Conservation (phyloP, 2,113 vertebrate species). For the Varanus salvator region DNA sequence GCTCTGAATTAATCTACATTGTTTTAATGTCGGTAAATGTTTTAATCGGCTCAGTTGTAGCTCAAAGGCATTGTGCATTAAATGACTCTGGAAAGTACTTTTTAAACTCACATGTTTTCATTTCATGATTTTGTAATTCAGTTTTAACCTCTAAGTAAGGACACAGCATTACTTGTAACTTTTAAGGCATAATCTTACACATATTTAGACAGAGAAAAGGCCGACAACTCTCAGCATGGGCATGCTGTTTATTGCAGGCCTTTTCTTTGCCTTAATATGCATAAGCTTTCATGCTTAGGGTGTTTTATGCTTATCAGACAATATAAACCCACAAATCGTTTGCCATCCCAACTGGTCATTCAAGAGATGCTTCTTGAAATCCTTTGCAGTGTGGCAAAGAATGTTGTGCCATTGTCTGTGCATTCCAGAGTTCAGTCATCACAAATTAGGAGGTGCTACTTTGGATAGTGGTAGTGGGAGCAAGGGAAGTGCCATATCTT, state of each 20-base stretch:
- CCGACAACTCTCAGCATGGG: too few species aligned
- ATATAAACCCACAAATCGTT: not conserved
- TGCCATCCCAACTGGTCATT: not conserved
- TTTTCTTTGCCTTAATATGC: too few species aligned
- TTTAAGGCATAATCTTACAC: not conserved
- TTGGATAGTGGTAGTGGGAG: not conserved
- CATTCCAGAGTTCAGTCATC: not conserved
- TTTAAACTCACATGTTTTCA: slow-evolving; percentile 45
- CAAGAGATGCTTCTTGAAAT: not conserved
- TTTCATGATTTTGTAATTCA: slow-evolving; percentile 12
- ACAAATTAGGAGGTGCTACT: not conserved
- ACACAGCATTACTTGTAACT: not conserved
- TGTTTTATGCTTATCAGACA: not conserved
- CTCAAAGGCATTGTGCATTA: slow-evolving; percentile 50
- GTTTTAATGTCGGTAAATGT: slow-evolving; percentile 60
- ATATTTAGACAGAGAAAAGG: too few species aligned
- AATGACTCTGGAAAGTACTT: slow-evolving; percentile 47
- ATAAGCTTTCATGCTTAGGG: not conserved
- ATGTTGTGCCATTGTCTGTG: not conserved
- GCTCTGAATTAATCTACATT: slow-evolving; percentile 51
- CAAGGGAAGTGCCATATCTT: not conserved
- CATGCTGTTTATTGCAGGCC: too few species aligned
- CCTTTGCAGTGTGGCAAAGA: not conserved
- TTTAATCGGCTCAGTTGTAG: slow-evolving; percentile 65
- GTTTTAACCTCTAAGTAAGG: slow-evolving; percentile 32